A percentile compares a stretch with the other conserved stretches of the same genome.
Conservation (phyloP, 2,113 vertebrate species). For the Melanerpes formicivorus region DNA sequence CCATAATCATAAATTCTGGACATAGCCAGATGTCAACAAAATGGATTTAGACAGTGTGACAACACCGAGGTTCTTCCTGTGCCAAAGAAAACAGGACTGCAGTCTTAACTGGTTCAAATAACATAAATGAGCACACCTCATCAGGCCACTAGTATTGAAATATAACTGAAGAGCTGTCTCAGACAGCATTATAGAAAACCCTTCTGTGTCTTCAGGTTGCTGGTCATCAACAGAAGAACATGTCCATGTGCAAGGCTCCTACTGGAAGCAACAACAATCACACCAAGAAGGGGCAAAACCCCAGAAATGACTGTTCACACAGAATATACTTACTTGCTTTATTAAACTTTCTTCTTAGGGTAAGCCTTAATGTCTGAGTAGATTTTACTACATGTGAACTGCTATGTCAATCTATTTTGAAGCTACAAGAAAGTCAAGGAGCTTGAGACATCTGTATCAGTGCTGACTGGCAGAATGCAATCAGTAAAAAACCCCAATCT, state of each 20-base stretch:
- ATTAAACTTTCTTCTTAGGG: background rate
- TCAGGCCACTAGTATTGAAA: background rate
- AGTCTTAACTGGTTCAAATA: background rate
- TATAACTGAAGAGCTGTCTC: background rate
- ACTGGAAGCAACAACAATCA: background rate
- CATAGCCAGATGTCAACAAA: background rate
- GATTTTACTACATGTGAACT: background rate
- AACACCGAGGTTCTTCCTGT: background rate
- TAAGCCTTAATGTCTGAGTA: background rate
- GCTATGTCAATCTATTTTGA: background rate
- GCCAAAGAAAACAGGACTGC: background rate
- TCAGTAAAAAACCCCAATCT: background rate
- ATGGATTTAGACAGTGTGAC: background rate
- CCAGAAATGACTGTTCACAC: rapidly evolving
- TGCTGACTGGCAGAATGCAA: background rate
- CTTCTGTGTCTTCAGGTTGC: background rate
- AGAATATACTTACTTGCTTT: background rate
- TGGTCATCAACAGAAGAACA: background rate
- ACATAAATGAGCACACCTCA: background rate
- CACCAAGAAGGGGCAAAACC: rapidly evolving
- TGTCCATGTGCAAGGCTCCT: background rate
- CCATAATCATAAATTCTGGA: background rate
- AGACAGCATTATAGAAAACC: background rate
- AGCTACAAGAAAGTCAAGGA: background rate
- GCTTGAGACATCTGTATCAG: background rate